Conservation (phyloP, 1,140 invertebrate genomes). For the Cecropterus lyciades region DNA sequence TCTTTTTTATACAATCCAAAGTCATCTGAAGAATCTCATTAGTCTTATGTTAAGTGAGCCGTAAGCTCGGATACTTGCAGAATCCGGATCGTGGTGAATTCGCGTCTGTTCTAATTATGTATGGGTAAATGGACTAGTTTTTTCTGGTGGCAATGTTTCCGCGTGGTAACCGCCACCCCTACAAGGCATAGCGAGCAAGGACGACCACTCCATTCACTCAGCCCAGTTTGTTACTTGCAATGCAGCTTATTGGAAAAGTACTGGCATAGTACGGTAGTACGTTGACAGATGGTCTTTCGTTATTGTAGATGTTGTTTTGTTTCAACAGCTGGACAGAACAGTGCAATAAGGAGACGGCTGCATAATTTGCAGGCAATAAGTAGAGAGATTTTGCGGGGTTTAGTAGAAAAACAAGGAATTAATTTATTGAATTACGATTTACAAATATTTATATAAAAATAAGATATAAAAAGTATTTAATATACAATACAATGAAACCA, state of each 20-base stretch:
- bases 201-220: conserved; percentile 48
- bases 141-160: conserved; percentile 43
- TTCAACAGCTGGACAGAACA: too few species aligned
- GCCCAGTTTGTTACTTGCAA: conserved; percentile 11
- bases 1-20: conserved; percentile 2
- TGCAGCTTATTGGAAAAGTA: conserved; percentile 38
- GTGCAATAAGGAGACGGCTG: too few species aligned
- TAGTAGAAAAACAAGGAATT: too few species aligned
- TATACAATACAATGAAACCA: too few species aligned
- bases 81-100: conserved; percentile 24
- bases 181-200: conserved; percentile 47
- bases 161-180: conserved; percentile 53
- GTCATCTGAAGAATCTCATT: neutral
- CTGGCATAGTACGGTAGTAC: neutral
- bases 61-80: neutral
- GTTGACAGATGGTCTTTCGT: neutral
- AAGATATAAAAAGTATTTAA: too few species aligned
- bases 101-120: conserved; percentile 40
- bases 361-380: too few species aligned
- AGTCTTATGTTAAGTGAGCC: neutral
- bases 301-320: too few species aligned
- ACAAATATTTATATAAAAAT: too few species aligned
- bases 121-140: conserved; percentile 45
- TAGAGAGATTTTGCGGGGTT: too few species aligned
- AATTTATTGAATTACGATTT: too few species aligned